phyloP scores from a whole-genome alignment of 1,140 invertebrate species.

The Radopholus similis region DNA sequence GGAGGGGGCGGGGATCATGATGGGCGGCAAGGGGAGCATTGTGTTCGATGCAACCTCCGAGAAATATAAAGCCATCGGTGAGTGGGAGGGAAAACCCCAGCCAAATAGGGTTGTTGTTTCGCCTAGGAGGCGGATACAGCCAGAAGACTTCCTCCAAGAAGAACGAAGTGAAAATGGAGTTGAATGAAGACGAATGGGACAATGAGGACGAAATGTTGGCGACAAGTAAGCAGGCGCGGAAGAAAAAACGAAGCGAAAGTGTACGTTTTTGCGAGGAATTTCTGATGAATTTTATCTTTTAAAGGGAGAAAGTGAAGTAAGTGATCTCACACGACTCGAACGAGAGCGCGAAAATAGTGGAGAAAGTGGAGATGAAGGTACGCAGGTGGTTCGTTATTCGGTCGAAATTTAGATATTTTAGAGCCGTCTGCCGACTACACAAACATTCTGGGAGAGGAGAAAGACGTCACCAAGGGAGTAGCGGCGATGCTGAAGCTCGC shows the following conservation, averaged over 20 bases:
- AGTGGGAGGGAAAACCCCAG: background rate
- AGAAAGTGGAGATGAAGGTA: constrained; percentile 11
- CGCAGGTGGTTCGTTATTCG: background rate
- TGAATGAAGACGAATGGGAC: no score
- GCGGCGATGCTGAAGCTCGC: constrained; percentile 85
- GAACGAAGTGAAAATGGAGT: no score
- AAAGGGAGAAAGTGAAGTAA: no score
- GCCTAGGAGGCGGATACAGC: no score
- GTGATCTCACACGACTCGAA: background rate
- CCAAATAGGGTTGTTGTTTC: no score
- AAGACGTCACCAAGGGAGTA: constrained; percentile 83
- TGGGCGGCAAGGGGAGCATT: background rate
- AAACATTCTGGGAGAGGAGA: constrained; percentile 79
- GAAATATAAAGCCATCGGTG: constrained; percentile 43
- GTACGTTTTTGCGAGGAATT: background rate
- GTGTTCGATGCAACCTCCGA: constrained; percentile 40
- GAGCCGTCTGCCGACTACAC: constrained; percentile 40
- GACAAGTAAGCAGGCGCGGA: no score
- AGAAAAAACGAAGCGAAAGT: constrained; percentile 9
- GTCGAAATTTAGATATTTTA: constrained; percentile 3
- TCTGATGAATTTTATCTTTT: no score
- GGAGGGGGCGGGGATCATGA: constrained; percentile 1
- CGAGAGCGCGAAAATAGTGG: background rate
- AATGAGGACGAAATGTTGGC: no score
- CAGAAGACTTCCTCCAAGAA: no score